Conservation (phyloP, 2,797 vertebrate species). For the Emydoidea blandingii region DNA sequence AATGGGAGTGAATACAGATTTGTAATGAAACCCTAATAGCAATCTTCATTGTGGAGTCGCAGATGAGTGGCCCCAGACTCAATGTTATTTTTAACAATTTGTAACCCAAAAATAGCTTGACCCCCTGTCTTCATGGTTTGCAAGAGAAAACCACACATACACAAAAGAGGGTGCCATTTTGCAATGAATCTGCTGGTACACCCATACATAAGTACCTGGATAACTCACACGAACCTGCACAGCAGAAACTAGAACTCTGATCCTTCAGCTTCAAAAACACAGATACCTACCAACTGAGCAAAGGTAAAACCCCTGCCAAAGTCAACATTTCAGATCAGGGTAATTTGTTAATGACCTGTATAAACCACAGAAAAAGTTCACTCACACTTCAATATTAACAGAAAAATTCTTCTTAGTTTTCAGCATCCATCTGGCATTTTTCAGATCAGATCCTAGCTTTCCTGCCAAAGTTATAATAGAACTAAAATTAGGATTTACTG, state of each 20-base stretch:
- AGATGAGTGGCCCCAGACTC: background rate
- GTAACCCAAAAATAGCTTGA: slow-evolving; percentile 37
- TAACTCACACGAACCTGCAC: slow-evolving; percentile 30
- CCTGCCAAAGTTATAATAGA: background rate
- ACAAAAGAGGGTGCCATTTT: slow-evolving; percentile 36
- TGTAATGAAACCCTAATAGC: background rate
- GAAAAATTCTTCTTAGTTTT: background rate
- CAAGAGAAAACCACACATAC: background rate
- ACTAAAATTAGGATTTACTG: background rate
- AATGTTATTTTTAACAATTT: slow-evolving; percentile 47
- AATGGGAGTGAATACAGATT: background rate
- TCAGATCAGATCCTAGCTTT: background rate
- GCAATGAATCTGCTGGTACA: slow-evolving; percentile 39
- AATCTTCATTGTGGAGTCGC: background rate
- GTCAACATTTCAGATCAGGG: background rate
- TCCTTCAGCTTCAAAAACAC: slow-evolving; percentile 52
- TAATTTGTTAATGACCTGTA: background rate
- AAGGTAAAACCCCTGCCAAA: background rate
- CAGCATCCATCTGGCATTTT: background rate
- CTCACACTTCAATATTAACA: background rate
- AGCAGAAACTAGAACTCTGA: slow-evolving; percentile 34
- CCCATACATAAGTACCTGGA: slow-evolving; percentile 57
- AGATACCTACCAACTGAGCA: background rate
- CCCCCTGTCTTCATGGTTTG: slow-evolving; percentile 33
- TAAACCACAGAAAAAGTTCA: too few relatives aligned